phyloP scores from a whole-genome alignment of 2,113 vertebrate genomes.

The Trichechus manatus region DNA sequence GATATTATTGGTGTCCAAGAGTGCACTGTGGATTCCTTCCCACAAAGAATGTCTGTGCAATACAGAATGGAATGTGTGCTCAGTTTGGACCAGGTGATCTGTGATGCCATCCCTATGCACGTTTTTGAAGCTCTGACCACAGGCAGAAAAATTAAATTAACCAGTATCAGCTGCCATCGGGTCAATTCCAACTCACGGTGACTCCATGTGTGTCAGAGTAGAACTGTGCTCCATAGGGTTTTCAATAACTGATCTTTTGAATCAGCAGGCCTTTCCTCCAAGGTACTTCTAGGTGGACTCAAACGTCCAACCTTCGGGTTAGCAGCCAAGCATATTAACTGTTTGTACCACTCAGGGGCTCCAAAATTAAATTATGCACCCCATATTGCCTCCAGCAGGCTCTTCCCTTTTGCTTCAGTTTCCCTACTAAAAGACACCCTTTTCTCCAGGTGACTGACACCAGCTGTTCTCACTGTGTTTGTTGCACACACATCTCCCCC shows the following conservation, averaged over 20 bases:
- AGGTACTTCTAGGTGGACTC: neutral
- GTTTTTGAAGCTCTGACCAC: neutral
- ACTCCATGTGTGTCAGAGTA: neutral
- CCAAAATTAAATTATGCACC: neutral
- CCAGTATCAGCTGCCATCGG: neutral
- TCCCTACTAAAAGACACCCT: neutral
- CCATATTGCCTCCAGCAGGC: neutral
- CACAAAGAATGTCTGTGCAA: neutral
- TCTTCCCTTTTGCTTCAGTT: slow-evolving; percentile 39
- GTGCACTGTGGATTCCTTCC: neutral
- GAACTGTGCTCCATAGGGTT: neutral
- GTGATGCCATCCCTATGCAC: neutral
- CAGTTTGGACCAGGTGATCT: neutral
- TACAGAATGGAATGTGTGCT: neutral
- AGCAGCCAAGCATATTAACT: neutral
- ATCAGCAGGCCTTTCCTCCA: neutral
- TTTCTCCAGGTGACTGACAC: neutral
- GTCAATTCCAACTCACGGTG: neutral
- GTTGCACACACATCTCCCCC: neutral
- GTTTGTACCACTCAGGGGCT: neutral
- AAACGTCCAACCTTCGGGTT: neutral
- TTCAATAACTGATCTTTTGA: neutral
- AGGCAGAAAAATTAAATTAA: slow-evolving; percentile 9
- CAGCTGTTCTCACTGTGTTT: neutral
- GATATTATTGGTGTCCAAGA: neutral